phyloP scores from a whole-genome alignment of 2,888 invertebrate species.

The Cataglyphis livida region DNA sequence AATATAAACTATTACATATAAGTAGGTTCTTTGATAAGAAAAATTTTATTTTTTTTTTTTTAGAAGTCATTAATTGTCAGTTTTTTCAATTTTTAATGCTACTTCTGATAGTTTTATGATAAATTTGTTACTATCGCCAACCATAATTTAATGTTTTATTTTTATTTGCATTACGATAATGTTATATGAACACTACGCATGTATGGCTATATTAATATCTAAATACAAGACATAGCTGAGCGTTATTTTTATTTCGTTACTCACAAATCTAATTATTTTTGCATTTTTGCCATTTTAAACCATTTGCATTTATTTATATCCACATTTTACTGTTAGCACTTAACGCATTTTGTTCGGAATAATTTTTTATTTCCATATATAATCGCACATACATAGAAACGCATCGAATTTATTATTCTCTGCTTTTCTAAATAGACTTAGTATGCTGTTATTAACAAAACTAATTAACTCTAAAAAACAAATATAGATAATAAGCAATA shows the following conservation, averaged over 20 bases:
- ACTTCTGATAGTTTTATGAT: not conserved
- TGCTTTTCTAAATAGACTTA: not conserved
- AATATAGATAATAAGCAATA: not conserved
- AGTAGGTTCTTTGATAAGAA: not conserved
- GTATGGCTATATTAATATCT: not conserved
- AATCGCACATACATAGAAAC: not conserved
- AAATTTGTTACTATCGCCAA: not conserved
- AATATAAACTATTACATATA: not conserved
- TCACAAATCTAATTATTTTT: conserved; percentile 26
- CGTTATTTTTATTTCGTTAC: conserved; percentile 24
- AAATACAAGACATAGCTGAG: conserved; percentile 3
- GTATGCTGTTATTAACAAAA: no score
- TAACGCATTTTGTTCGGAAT: not conserved
- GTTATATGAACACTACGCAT: not conserved
- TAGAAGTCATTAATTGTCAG: not conserved
- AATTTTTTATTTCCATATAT: not conserved
- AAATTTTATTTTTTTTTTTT: not conserved
- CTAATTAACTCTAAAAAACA: not conserved
- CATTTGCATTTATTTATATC: not conserved
- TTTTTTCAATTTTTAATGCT: not conserved
- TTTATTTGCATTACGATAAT: not conserved
- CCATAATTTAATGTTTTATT: not conserved
- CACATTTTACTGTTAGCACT: not conserved
- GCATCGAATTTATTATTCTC: not conserved
- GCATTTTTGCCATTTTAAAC: not conserved